Conservation (phyloP, 2,797 vertebrate species). For the Clarias pachynema region DNA sequence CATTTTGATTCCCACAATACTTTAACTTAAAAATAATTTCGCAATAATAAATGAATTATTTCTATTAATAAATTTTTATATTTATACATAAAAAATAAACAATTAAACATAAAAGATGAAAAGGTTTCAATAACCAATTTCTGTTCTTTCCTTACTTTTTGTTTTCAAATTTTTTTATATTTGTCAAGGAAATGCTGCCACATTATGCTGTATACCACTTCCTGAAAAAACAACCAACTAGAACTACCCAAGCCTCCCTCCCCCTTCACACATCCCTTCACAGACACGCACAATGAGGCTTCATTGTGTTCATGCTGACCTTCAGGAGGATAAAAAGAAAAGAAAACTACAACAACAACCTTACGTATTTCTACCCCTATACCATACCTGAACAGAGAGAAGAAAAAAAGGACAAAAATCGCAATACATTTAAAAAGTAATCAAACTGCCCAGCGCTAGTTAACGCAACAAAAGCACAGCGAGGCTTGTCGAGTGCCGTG, state of each 20-base stretch:
- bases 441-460: constrained; percentile 58
- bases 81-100: not conserved
- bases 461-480: constrained; percentile 62
- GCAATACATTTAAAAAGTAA: constrained; percentile 50
- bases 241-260: not conserved
- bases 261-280: not conserved
- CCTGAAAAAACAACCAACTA: not conserved
- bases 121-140: not conserved
- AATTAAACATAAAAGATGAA: not conserved
- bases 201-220: too few species aligned
- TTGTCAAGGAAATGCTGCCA: not conserved
- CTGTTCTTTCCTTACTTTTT: not conserved
- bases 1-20: too few species aligned
- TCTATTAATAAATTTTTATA: not conserved
- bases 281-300: not conserved
- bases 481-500: constrained; percentile 48
- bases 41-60: too few species aligned
- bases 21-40: too few species aligned
- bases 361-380: not conserved
- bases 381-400: not conserved
- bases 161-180: not conserved
- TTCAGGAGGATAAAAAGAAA: not conserved
- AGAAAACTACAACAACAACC: not conserved
- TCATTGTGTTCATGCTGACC: not conserved
- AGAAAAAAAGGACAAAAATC: not conserved